These are phyloP conservation scores for Drosophila oshimai DNA, from an alignment of 1,140 invertebrate species.

Conservation along the genomic window DNA sequence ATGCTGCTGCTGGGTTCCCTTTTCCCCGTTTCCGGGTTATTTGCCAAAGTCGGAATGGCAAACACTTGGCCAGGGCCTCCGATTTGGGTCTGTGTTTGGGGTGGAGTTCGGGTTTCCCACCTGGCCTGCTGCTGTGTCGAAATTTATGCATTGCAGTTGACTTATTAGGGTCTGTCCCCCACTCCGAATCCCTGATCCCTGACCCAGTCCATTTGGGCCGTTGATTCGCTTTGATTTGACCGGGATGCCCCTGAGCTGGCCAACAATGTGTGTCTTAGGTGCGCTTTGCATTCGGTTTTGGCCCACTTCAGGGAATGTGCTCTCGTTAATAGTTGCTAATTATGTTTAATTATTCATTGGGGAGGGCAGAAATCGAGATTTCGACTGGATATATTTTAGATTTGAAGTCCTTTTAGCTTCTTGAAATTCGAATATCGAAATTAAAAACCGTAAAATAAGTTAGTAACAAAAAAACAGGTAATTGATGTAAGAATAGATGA, in stretches of 20 bases:
- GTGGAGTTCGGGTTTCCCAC: constrained; percentile 28
- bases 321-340: constrained; percentile 68
- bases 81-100: constrained; percentile 14
- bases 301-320: constrained; percentile 1
- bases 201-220: constrained; percentile 11
- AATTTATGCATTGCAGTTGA: constrained; percentile 76
- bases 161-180: constrained; percentile 58
- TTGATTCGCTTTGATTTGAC: constrained; percentile 60
- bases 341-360: constrained; percentile 71
- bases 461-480: too few relatives aligned
- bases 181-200: background rate
- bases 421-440: too few relatives aligned
- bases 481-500: too few relatives aligned
- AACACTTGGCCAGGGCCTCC: constrained; percentile 56
- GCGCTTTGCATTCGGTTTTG: constrained; percentile 31
- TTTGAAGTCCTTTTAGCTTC: too few relatives aligned
- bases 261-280: constrained; percentile 47
- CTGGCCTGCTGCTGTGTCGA: constrained; percentile 29
- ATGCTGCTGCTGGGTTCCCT: background rate
- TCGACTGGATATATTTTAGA: background rate
- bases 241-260: constrained; percentile 24
- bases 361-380: constrained; percentile 8
- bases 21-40: constrained; percentile 28
- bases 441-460: too few relatives aligned
- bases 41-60: constrained; percentile 59